phyloP scores from a whole-genome alignment of 2,797 vertebrate species.

The Sciaenops ocellatus region DNA sequence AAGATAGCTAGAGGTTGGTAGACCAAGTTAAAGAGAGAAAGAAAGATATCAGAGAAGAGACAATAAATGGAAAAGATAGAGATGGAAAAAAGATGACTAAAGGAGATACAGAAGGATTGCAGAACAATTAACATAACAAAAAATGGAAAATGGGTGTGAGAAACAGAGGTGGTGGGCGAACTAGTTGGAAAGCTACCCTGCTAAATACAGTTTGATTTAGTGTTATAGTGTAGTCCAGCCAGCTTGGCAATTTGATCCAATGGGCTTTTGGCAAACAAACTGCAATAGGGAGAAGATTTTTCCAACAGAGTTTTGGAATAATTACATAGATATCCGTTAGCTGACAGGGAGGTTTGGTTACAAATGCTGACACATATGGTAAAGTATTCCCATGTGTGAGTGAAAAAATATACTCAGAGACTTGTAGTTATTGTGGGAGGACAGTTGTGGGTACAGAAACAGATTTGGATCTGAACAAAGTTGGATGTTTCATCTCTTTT shows the following conservation, averaged over 20 bases:
- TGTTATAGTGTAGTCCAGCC: slow-evolving; percentile 57
- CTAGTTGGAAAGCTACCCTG: slow-evolving; percentile 44
- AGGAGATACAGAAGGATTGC: slow-evolving; percentile 11
- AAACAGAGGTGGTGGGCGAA: slow-evolving; percentile 17
- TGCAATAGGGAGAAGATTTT: slow-evolving; percentile 30
- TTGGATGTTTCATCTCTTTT: background rate
- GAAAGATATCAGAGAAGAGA: slow-evolving; percentile 18
- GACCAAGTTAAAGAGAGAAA: slow-evolving; percentile 10
- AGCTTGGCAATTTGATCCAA: slow-evolving; percentile 53
- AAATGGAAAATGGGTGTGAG: slow-evolving; percentile 19
- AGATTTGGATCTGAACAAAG: slow-evolving; percentile 9
- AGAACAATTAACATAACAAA: background rate
- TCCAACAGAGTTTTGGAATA: slow-evolving; percentile 43
- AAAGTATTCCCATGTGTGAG: slow-evolving; percentile 27
- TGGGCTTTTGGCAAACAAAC: slow-evolving; percentile 57
- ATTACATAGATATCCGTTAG: slow-evolving; percentile 50
- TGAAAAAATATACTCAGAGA: slow-evolving; percentile 32
- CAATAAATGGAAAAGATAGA: slow-evolving; percentile 20
- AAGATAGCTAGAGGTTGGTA: slow-evolving; percentile 5
- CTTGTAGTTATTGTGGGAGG: slow-evolving; percentile 10
- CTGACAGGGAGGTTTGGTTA: slow-evolving; percentile 32
- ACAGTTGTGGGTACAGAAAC: slow-evolving; percentile 20
- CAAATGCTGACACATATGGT: slow-evolving; percentile 52
- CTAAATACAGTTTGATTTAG: slow-evolving; percentile 56
- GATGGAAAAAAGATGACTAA: background rate